Conservation (phyloP, 1,140 invertebrate species). For the Drosophila erecta region DNA sequence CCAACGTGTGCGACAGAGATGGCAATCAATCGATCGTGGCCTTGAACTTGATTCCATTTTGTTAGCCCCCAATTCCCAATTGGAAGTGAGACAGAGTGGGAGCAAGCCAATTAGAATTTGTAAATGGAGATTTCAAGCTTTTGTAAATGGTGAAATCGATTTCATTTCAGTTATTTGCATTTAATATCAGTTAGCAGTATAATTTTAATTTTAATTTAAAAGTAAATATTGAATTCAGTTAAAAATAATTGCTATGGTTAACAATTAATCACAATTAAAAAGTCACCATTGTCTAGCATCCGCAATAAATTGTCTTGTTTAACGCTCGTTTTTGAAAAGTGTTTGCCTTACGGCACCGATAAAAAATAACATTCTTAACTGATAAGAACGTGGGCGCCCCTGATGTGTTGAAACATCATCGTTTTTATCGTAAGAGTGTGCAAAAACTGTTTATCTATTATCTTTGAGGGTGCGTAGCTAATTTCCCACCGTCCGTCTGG, state of each 20-base stretch:
- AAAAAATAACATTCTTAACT: slow-evolving; percentile 14
- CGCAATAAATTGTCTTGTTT: slow-evolving; percentile 63
- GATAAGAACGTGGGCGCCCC: slow-evolving; percentile 42
- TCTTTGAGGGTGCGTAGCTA: background rate
- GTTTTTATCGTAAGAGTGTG: slow-evolving; percentile 6
- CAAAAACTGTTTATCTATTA: slow-evolving; percentile 1
- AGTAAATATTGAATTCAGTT: background rate
- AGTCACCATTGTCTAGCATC: slow-evolving; percentile 2
- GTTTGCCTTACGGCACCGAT: slow-evolving; percentile 35
- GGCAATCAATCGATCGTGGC: slow-evolving; percentile 23
- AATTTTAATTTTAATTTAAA: background rate
- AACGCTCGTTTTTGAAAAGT: slow-evolving; percentile 51
- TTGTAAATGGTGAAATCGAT: too few relatives aligned
- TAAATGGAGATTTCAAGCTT: background rate
- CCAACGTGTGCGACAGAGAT: background rate
- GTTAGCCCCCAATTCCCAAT: slow-evolving; percentile 5
- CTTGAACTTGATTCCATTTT: slow-evolving; percentile 60
- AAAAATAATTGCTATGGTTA: too few relatives aligned
- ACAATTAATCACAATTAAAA: too few relatives aligned
- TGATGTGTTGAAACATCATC: slow-evolving; percentile 5
- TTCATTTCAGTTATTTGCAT: background rate
- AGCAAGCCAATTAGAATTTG: background rate
- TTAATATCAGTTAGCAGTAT: background rate
- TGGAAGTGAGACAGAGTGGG: background rate
- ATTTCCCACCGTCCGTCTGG: background rate